A percentile compares a stretch with the other conserved stretches of the same genome.
phyloP scores from a whole-genome alignment of 2,797 vertebrate genomes.

The Takifugu ocellatus region DNA sequence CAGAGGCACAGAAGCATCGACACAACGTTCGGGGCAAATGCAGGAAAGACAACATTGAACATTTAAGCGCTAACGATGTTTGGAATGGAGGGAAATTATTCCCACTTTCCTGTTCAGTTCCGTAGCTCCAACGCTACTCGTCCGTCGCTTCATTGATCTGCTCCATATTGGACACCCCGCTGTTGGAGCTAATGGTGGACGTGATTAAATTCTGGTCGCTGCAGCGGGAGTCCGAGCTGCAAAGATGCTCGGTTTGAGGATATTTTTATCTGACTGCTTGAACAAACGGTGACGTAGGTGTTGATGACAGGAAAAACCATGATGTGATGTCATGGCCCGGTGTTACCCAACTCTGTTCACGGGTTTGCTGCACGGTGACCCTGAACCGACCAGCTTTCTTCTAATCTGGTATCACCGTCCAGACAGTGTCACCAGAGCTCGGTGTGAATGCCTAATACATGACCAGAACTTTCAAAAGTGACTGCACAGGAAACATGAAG shows the following conservation, averaged over 20 bases:
- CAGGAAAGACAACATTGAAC: slow-evolving; percentile 4
- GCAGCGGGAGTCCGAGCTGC: slow-evolving; percentile 26
- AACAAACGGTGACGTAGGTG: too few relatives aligned
- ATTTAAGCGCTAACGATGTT: slow-evolving; percentile 22
- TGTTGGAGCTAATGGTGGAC: slow-evolving; percentile 51
- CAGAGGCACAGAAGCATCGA: slow-evolving; percentile 9
- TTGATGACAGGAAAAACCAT: too few relatives aligned
- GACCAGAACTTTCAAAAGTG: slow-evolving; percentile 3
- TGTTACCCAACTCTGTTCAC: not conserved
- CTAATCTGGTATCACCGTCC: slow-evolving; percentile 49
- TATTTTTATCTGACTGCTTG: not conserved
- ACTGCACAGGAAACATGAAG: slow-evolving; percentile 10
- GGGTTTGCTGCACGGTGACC: not conserved
- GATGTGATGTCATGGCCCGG: not conserved
- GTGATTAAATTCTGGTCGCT: slow-evolving; percentile 58
- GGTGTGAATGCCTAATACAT: slow-evolving; percentile 17
- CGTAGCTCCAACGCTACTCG: slow-evolving; percentile 19
- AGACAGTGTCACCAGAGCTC: slow-evolving; percentile 48
- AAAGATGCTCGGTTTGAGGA: slow-evolving; percentile 35
- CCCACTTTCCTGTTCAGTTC: slow-evolving; percentile 18
- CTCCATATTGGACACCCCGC: slow-evolving; percentile 36
- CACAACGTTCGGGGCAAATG: slow-evolving; percentile 17
- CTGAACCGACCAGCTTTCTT: slow-evolving; percentile 30
- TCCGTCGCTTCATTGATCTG: slow-evolving; percentile 29
- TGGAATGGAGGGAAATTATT: slow-evolving; percentile 39